Percentiles rank a stretch among this genome's conserved stretches.
These are phyloP conservation scores for Prenolepis imparis DNA, from an alignment of 2,888 invertebrate genomes.

Conservation along the genomic window DNA sequence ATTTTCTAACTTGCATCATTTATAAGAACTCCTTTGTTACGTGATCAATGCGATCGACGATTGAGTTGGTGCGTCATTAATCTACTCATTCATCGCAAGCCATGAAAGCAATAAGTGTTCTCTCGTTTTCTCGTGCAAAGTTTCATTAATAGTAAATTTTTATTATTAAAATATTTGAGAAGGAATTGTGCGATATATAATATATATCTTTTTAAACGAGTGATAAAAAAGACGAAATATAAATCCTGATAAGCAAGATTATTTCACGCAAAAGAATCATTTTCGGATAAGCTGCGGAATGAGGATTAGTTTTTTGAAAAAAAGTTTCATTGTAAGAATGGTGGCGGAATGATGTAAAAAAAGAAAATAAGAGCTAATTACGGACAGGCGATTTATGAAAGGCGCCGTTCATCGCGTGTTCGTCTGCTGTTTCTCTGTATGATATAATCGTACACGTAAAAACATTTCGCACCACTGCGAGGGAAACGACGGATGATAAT, in stretches of 20 bases:
- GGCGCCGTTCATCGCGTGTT: not conserved
- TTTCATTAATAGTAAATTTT: constrained; percentile 15
- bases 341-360: constrained; percentile 18
- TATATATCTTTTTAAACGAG: not conserved
- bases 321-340: constrained; percentile 24
- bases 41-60: not conserved
- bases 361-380: constrained; percentile 11
- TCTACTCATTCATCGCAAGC: not conserved
- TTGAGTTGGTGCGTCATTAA: not conserved
- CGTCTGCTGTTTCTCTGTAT: not conserved
- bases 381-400: not conserved
- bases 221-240: not conserved
- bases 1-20: not conserved
- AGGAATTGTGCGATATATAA: not conserved
- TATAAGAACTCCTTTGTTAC: not conserved
- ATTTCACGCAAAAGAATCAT: not conserved
- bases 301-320: constrained; percentile 11
- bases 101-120: not conserved
- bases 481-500: not conserved
- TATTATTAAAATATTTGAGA: not conserved
- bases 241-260: not conserved
- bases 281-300: not conserved
- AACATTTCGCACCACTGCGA: not conserved
- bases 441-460: not conserved
- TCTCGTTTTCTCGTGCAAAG: not conserved